phyloP scores from a whole-genome alignment of 2,888 invertebrate species.

The Amphipoea oculea region DNA sequence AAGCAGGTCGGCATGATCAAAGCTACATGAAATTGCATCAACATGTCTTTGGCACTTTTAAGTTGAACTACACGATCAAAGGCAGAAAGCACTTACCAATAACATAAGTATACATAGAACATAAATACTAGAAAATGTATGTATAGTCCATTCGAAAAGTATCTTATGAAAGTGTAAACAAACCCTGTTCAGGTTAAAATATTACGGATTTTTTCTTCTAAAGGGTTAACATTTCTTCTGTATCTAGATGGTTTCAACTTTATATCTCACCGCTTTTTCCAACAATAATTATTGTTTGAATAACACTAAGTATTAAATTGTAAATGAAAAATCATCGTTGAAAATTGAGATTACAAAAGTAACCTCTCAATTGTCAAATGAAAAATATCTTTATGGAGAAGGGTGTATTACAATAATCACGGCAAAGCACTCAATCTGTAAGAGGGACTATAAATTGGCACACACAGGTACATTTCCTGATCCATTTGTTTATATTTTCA shows the following conservation, averaged over 20 bases:
- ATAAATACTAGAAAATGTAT: not conserved
- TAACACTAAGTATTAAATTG: not conserved
- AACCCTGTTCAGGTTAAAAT: not conserved
- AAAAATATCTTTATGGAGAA: not conserved
- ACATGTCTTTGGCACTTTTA: not conserved
- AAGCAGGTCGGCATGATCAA: not conserved
- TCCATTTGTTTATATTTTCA: not conserved
- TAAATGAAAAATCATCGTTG: not conserved
- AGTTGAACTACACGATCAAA: not conserved
- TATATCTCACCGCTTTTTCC: not conserved
- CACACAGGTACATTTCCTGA: not conserved
- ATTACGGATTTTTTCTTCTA: not conserved
- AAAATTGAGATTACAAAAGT: not conserved
- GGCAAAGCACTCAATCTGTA: not conserved
- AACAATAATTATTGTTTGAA: not conserved
- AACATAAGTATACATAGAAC: not conserved
- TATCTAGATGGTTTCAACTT: not conserved
- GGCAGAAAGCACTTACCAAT: not conserved
- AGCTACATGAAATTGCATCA: constrained; percentile 16
- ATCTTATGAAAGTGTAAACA: not conserved
- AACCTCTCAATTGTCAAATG: not conserved
- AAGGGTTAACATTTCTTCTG: not conserved
- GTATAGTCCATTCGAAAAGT: not conserved
- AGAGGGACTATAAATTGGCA: not conserved
- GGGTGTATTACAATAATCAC: not conserved